Conservation (phyloP, 2,797 vertebrate species). For the Gymnothorax reevesii region DNA sequence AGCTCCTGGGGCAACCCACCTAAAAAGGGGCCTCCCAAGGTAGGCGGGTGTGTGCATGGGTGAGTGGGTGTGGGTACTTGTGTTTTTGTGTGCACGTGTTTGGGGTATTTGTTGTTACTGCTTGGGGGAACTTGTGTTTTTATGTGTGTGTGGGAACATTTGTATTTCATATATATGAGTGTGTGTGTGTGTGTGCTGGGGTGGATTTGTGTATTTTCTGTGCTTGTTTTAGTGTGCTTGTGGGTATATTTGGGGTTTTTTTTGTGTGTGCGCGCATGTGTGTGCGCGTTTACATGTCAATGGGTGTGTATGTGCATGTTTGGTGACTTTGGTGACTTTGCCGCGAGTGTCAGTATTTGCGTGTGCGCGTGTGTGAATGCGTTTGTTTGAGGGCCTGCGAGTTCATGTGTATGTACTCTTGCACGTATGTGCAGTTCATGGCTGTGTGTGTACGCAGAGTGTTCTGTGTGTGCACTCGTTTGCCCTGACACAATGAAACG, state of each 20-base stretch:
- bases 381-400: too few relatives aligned
- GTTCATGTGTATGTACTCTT: too few relatives aligned
- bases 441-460: too few relatives aligned
- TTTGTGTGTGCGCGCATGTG: background rate
- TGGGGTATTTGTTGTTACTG: background rate
- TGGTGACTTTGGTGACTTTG: too few relatives aligned
- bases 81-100: background rate
- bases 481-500: background rate
- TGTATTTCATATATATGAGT: background rate
- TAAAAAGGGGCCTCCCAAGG: constrained; percentile 91
- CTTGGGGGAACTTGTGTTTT: background rate
- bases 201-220: background rate
- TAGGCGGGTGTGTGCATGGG: constrained; percentile 46
- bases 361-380: too few relatives aligned
- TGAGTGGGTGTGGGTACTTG: background rate
- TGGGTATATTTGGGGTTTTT: background rate
- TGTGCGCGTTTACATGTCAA: too few relatives aligned
- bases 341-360: too few relatives aligned
- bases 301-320: too few relatives aligned
- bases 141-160: background rate
- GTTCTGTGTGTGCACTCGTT: too few relatives aligned
- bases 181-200: background rate
- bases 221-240: background rate
- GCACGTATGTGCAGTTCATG: too few relatives aligned
- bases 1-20: constrained; percentile 90